These are phyloP conservation scores for Sanderia malayensis DNA, from an alignment of 30 jellyfish, hydroid and myxozoan genomes.

Conservation along the genomic window DNA sequence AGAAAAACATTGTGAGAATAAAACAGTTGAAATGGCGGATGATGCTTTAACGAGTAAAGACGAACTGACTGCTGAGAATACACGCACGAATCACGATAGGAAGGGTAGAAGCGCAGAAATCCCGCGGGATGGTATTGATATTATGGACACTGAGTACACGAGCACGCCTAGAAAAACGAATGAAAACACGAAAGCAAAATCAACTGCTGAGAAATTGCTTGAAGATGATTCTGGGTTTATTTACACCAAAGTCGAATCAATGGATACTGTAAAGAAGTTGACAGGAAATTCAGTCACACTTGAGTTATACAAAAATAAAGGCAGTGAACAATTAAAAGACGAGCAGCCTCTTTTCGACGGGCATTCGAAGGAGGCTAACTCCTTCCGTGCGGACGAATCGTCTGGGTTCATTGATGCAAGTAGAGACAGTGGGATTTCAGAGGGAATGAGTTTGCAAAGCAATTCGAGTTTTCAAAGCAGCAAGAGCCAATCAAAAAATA, in stretches of 20 bases:
- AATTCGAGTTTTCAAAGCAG: slow-evolving; percentile 16
- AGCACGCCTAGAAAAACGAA: slow-evolving; percentile 56
- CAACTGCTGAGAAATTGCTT: not conserved
- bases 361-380: not conserved
- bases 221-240: slow-evolving; percentile 50
- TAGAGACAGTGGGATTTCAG: slow-evolving; percentile 94
- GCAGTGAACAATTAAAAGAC: no score
- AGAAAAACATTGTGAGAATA: not conserved
- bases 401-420: slow-evolving; percentile 52
- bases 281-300: slow-evolving; percentile 51
- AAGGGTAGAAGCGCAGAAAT: slow-evolving; percentile 12
- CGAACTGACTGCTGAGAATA: not conserved
- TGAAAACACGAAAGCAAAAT: slow-evolving; percentile 16
- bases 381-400: slow-evolving; percentile 35
- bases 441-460: slow-evolving; percentile 44
- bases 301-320: slow-evolving; percentile 8
- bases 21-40: slow-evolving; percentile 16
- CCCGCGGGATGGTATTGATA: slow-evolving; percentile 46
- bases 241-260: slow-evolving; percentile 47
- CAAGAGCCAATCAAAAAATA: slow-evolving; percentile 9
- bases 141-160: slow-evolving; percentile 43
- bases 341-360: slow-evolving; percentile 2
- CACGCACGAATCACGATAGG: slow-evolving; percentile 53
- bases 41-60: not conserved
- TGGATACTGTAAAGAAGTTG: slow-evolving; percentile 15